Evolutionary conservation across 2,888 invertebrate species (phyloP).

Genomic region (Nebria salina): DNA sequence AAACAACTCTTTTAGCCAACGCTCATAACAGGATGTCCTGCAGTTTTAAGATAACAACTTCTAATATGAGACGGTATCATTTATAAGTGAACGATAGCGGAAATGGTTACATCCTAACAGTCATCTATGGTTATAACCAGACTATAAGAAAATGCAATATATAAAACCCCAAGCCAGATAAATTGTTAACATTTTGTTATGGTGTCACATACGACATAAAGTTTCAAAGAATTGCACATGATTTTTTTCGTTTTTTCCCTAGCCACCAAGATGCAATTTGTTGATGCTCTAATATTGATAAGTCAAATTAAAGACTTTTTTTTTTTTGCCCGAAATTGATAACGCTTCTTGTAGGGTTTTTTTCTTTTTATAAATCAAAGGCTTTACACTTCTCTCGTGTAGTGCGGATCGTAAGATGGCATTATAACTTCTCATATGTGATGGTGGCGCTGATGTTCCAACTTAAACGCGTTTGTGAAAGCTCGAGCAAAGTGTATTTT

Average conservation of each 20-base stretch:
- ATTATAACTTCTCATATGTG: constrained; percentile 46
- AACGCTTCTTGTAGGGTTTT: constrained; percentile 23
- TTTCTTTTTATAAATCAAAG: constrained; percentile 44
- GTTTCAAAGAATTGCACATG: constrained; percentile 43
- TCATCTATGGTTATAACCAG: constrained; percentile 50
- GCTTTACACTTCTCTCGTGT: constrained; percentile 23
- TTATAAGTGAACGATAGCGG: constrained; percentile 46
- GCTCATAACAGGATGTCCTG: constrained; percentile 53
- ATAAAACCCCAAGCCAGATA: constrained; percentile 59
- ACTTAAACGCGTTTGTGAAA: constrained; percentile 2
- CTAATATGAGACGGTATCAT: constrained; percentile 49
- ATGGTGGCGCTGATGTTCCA: constrained; percentile 28
- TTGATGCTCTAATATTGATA: constrained; percentile 1
- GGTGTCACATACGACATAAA: constrained; percentile 54
- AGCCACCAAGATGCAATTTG: background rate
- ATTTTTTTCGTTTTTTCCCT: background rate
- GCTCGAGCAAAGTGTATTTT: constrained; percentile 32
- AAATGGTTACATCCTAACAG: constrained; percentile 52
- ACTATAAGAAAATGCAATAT: constrained; percentile 58
- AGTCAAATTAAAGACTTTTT: constrained; percentile 20
- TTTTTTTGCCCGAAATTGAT: constrained; percentile 31
- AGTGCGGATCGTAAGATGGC: constrained; percentile 15
- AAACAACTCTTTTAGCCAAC: constrained; percentile 54
- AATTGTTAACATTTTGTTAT: constrained; percentile 60
- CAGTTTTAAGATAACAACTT: constrained; percentile 53